Evolutionary conservation across 2,113 vertebrate species (phyloP).

Genomic region (Marmota flaviventris): DNA sequence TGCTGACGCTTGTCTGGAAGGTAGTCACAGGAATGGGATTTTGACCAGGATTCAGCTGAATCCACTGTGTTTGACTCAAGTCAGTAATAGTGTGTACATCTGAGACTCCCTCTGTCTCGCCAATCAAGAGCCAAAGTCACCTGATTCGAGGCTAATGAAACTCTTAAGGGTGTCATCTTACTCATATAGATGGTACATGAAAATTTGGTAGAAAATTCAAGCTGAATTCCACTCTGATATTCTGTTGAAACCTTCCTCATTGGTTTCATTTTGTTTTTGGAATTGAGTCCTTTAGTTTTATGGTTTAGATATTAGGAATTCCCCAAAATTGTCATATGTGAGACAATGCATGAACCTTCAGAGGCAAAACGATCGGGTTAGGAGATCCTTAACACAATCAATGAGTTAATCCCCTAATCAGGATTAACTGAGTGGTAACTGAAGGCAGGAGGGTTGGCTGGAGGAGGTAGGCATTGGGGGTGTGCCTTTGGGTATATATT

Average conservation of each 20-base stretch:
- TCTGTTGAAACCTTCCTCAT: not conserved
- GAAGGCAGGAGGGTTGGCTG: no score
- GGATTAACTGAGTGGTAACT: no score
- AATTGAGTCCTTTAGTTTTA: not conserved
- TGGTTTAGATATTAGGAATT: no score
- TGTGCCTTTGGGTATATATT: no score
- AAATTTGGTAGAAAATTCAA: not conserved
- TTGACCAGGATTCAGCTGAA: not conserved
- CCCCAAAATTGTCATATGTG: no score
- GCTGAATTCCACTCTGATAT: not conserved
- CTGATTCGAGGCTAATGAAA: not conserved
- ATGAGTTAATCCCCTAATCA: no score
- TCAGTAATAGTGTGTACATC: not conserved
- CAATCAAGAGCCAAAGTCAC: not conserved
- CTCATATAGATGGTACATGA: not conserved
- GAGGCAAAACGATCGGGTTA: no score
- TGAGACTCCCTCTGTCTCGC: not conserved
- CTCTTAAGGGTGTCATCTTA: not conserved
- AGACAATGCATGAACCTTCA: no score
- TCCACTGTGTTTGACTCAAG: not conserved
- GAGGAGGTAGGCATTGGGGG: no score
- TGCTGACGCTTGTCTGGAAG: not conserved
- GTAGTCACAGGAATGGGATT: not conserved
- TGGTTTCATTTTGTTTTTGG: not conserved
- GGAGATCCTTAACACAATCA: no score